Evolutionary conservation across 2,797 vertebrate species (phyloP), one percentile per base, ranked within the genome.

Genomic region (Pipistrellus pygmaeus): DNA sequence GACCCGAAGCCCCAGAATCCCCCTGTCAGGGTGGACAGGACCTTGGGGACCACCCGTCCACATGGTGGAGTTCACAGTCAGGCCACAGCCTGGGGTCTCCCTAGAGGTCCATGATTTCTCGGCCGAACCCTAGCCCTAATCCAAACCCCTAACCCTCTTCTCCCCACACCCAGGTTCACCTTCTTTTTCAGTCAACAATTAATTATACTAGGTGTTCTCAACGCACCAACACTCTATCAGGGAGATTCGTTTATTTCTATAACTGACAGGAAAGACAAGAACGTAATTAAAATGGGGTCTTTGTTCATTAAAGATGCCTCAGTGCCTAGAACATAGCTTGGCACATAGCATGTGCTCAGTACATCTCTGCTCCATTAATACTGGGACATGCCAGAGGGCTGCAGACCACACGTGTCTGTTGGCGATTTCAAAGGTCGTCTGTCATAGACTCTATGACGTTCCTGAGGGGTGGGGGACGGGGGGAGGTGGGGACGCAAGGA

Each of bases 41-140:
- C 81, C 32, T 1, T 1, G 0, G 27, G 14, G 44, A 35, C 17
- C 0, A 1, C 5, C 7, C 2, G 0, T 10, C 72, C 18, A 20
- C 51, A 53, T 2, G 14, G 41, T 8, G 8, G 13, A 46, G 76
- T 30, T 21, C 21, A 30, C 21, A 30, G 72, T 8, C 30, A 55
- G 14, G 15, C 1, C 3, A 18, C 3, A 2, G 9, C 60, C 60
- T 21, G n/a, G 44, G 55, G 48, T 20, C 0, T 8, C 27, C 12
- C 32, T 3, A n/a, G 3, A 27, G 15, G 14, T 11, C 20, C 30
- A 5, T 8, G 21, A 3, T 2, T 8, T 71, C 51, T 51, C 64
- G n/a, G 51, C 17, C 32, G 23, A 55, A 55, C 64, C 23, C 23
- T 60, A 21, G 21, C 53, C 51, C 51, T 20, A 17, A 2, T 55